Base-by-base conservation (phyloP, 2,888 invertebrate species). In the Chaetogeoica ovagalla region DNA sequence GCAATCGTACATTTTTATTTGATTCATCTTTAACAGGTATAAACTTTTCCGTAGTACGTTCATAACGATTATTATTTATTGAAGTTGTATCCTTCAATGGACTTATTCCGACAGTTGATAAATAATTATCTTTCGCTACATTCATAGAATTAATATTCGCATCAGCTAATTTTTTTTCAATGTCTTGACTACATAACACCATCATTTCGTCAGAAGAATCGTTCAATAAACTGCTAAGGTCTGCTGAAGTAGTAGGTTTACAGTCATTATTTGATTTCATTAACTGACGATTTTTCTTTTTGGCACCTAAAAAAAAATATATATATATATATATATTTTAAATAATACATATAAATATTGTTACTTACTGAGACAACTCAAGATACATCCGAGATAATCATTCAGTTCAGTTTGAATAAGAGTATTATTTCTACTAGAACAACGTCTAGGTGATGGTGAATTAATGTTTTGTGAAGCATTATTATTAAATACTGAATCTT, bases 291-390 rank as follows among this genome's bases (percentile, higher is more conserved):
- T 74, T 57, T 65, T 6, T 74, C 17, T 74, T 74, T 39, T 74
- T 63, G 0, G 74, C 74, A 55, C 65, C 74, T 74, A 39, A 6
- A 57, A 65, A 21, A 19, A 2, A 65, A 65, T 19, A 11, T 30
- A 4, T 4, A 30, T 30, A 30, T 2, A 30, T 30, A 30, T 30
- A 30, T 19, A 60, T 43, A 17, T 21, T 23, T 21, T 71, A 21
- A 2, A 72, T 72, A 9, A 21, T 43, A 48, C 15, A 48, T 1
- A 13, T 48, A 30, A 30, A 55, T 11, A 57, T 30, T 30, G n/a
- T 70, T 57, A 37, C 77, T 79, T 71, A 79, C 77, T 63, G 11
- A 79, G 69, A 63, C 62, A 79, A 21, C 21, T 70, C n/a, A 79
- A 71, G 39, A 79, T 63, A 63, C 60, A 57, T 21, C 19, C 62